These are phyloP conservation scores for Stigmatopora nigra DNA, from an alignment of 2,113 vertebrate species.

Conservation along the genomic window DNA sequence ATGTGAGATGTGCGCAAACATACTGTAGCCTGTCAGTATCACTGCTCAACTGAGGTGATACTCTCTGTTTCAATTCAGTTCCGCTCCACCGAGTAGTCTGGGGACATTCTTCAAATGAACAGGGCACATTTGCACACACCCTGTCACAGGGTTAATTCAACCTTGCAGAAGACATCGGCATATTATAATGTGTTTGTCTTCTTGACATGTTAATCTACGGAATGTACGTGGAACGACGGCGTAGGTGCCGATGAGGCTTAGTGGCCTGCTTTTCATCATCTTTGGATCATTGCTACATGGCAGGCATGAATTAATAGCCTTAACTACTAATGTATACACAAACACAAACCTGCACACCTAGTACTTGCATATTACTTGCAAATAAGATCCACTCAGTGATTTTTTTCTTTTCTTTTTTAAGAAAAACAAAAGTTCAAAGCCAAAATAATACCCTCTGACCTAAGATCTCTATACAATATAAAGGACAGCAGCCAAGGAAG, in stretches of 20 bases:
- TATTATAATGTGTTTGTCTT: constrained; percentile 40
- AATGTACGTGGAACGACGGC: constrained; percentile 32
- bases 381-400: not conserved
- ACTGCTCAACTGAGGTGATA: constrained; percentile 56
- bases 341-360: constrained; percentile 6
- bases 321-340: not conserved
- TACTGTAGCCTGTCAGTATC: constrained; percentile 34
- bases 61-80: constrained; percentile 68
- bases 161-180: constrained; percentile 32
- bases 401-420: not conserved
- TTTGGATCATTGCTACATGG: constrained; percentile 15
- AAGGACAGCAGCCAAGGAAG: constrained; percentile 15
- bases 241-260: constrained; percentile 10
- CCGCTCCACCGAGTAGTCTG: constrained; percentile 58
- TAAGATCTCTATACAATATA: not conserved
- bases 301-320: constrained; percentile 19
- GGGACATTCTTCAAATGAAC: constrained; percentile 67
- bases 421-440: not conserved
- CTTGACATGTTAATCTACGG: constrained; percentile 41
- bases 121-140: constrained; percentile 46
- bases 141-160: constrained; percentile 51
- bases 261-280: constrained; percentile 33
- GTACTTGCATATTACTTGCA: not conserved
- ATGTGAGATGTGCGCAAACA: constrained; percentile 33
- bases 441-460: not conserved